Base-by-base conservation (phyloP, 2,888 invertebrate genomes). In the Elaeidobius kamerunicus region DNA sequence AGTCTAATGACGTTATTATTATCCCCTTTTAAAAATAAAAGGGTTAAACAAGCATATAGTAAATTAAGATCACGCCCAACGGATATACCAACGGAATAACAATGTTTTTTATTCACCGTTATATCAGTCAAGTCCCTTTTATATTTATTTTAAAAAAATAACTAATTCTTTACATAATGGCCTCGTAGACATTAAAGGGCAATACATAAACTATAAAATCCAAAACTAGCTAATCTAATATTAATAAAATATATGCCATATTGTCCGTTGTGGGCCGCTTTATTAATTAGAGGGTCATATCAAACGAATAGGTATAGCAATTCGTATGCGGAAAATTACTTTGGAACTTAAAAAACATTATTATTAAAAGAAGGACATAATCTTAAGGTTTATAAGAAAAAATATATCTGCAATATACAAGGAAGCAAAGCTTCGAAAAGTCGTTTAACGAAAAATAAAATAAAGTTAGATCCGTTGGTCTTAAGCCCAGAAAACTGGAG, bases 401-500 rank as follows among this genome's bases (percentile, higher is more conserved):
- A 11, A 12, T 12, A 32, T 4, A 12, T n/a, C n/a, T 5, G 32
- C 32, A 5, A 14, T 14, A 12, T 32, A 32, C n/a, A 32, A 32
- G n/a, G 32, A 32, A 32, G n/a, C 4, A 5, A 32, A 12, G n/a
- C n/a, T 11, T 23, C 23, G 9, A 23, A 23, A 23, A 23, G 23
- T 23, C 23, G 23, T 9, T 9, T 6, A 23, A 23, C 23, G 9
- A 23, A 23, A 23, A 23, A 23, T 32, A 32, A 32, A 32, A 4
- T n/a, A n/a, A 32, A 32, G 12, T n/a, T 32, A 9, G 32, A 32
- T n/a, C 32, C 32, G 5, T n/a, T 32, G 4, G 14, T 9, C 12
- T 17, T 40, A 27, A n/a, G 41, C 9, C 43, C 47, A 54, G 48
- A 55, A 41, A 16, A 14, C 3, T 57, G 54, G 45, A 42, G 41